Base-by-base conservation (phyloP, 2,888 invertebrate species). In the Fissipunctia ypsillon region DNA sequence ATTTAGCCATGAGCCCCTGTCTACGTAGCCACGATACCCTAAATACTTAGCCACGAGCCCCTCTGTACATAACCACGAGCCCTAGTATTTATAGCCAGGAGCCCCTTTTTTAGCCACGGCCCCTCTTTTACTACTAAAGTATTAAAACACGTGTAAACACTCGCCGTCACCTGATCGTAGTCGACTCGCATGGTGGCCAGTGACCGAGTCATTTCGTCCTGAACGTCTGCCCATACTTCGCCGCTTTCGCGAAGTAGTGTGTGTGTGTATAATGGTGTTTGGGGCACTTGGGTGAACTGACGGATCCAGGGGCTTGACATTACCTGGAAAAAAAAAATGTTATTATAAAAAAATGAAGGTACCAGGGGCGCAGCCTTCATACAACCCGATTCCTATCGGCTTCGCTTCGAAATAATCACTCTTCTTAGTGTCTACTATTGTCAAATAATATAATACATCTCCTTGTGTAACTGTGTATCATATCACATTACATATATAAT, bases 191-290 rank as follows among this genome's bases (percentile, higher is more conserved):
- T 99, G 67, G 99, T 99, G 60, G 99, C 99, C 83, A 99, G 95
- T 0, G 99, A 99, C 83, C 99, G 97, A 2, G 99, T 99, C 99
- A 99, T 99, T 96, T 99, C 99, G 94, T 99, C 99, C 95, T 99
- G 99, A 9, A 99, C 99, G 90, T 99, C 99, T 0, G 98, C 98
- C 99, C 99, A 99, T 72, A 98, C 97, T 85, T 99, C 99, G 84
- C 98, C 98, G 66, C 98, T 98, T 93, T 99, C 99, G 45, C 98
- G 97, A 35, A 99, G 96, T 88, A 99, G 97, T 70, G 98, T 97
- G 75, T 98, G 97, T 0, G 99, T 99, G 95, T 98, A 98, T 19
- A 99, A 96, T 0, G 99, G 99, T 1, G 99, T 99, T 90, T 98
- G 98, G 0, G 99, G 99, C 10, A 99, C 99, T 83, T 97, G 97